Conservation (phyloP, 2,888 invertebrate genomes). For the Emmelina monodactyla region DNA sequence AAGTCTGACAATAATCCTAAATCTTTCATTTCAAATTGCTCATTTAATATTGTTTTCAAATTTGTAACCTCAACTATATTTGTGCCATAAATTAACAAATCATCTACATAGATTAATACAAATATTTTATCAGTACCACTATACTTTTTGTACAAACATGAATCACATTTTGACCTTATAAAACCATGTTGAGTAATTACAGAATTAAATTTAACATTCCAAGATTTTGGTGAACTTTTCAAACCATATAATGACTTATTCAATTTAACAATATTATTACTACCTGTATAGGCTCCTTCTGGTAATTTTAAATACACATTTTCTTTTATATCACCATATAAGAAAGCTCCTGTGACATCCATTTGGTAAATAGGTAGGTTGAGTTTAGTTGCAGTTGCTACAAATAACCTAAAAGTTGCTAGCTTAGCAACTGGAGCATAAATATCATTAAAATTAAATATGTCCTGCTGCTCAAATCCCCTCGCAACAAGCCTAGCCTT, state of each 20-base stretch:
- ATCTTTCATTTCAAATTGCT: slow-evolving; percentile 7
- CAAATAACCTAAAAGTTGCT: slow-evolving; percentile 15
- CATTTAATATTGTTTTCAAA: slow-evolving; percentile 4
- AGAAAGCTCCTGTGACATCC: slow-evolving; percentile 16
- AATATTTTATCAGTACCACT: slow-evolving; percentile 9
- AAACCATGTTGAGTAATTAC: slow-evolving; percentile 16
- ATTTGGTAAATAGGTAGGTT: slow-evolving; percentile 13
- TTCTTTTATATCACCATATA: slow-evolving; percentile 14
- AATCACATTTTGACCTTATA: slow-evolving; percentile 13
- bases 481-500: slow-evolving; percentile 15
- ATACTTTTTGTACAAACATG: slow-evolving; percentile 14
- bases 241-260: slow-evolving; percentile 15
- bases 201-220: slow-evolving; percentile 17
- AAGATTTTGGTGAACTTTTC: slow-evolving; percentile 16
- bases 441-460: slow-evolving; percentile 8
- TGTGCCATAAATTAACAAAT: slow-evolving; percentile 13
- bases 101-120: slow-evolving; percentile 16
- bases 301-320: slow-evolving; percentile 14
- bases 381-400: slow-evolving; percentile 13
- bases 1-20: slow-evolving; percentile 6
- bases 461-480: slow-evolving; percentile 15
- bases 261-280: slow-evolving; percentile 14
- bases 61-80: slow-evolving; percentile 1
- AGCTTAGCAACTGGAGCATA: slow-evolving; percentile 18
- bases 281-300: slow-evolving; percentile 10